A percentile compares a stretch with the other conserved stretches of the same genome.
Evolutionary conservation across 2,888 invertebrate genomes (phyloP).

Genomic region (Monopis laevigella): DNA sequence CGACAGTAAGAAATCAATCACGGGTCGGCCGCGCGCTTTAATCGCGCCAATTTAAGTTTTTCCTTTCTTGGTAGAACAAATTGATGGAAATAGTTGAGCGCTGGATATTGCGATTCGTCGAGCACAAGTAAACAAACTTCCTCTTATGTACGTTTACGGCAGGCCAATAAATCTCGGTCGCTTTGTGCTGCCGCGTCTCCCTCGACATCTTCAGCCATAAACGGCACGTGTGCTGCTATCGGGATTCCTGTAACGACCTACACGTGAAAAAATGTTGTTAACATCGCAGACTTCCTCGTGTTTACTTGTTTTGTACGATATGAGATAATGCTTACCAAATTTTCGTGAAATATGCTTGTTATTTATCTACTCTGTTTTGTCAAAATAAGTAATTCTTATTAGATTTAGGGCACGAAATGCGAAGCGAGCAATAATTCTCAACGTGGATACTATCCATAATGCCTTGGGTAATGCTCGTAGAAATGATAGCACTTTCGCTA

Average conservation of each 20-base stretch:
- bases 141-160: slow-evolving; percentile 41
- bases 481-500: not conserved
- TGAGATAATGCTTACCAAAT: slow-evolving; percentile 29
- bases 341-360: slow-evolving; percentile 10
- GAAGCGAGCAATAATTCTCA: no score
- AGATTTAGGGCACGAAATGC: no score
- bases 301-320: slow-evolving; percentile 26
- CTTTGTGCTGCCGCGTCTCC: slow-evolving; percentile 38
- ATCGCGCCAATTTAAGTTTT: slow-evolving; percentile 57
- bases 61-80: slow-evolving; percentile 48
- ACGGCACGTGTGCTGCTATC: slow-evolving; percentile 49
- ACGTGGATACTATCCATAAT: no score
- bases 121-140: slow-evolving; percentile 43
- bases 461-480: no score
- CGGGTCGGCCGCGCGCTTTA: slow-evolving; percentile 35
- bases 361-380: slow-evolving; percentile 8
- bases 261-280: slow-evolving; percentile 45
- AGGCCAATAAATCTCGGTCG: slow-evolving; percentile 47
- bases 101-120: slow-evolving; percentile 43
- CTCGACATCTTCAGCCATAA: slow-evolving; percentile 49
- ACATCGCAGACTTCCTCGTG: slow-evolving; percentile 32
- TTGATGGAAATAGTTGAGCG: slow-evolving; percentile 53
- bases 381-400: no score
- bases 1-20: slow-evolving; percentile 47
- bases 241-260: slow-evolving; percentile 45